These are phyloP conservation scores for Drosophila azteca DNA, from an alignment of 1,140 invertebrate genomes.

Conservation along the genomic window DNA sequence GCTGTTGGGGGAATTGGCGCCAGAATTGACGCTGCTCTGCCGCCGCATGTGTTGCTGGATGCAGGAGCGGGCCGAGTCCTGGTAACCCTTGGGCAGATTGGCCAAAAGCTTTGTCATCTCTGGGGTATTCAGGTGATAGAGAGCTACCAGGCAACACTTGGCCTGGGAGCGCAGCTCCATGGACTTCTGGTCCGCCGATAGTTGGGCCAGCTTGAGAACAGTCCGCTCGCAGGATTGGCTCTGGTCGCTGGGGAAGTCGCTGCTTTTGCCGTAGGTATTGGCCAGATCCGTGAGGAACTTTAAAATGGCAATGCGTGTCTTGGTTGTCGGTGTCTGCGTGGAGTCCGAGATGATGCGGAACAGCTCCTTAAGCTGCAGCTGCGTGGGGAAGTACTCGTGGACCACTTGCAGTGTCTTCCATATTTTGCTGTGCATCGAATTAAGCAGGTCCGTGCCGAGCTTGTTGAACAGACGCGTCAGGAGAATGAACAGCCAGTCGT, in stretches of 20 bases:
- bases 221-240: conserved; percentile 86
- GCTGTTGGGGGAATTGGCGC: conserved; percentile 77
- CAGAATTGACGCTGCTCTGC: conserved; percentile 85
- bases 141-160: conserved; percentile 90
- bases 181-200: conserved; percentile 89
- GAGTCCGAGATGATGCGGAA: conserved; percentile 93
- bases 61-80: conserved; percentile 92
- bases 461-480: conserved; percentile 92
- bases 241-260: conserved; percentile 84
- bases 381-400: conserved; percentile 88
- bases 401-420: conserved; percentile 94
- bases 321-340: conserved; percentile 94
- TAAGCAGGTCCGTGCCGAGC: conserved; percentile 94
- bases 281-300: conserved; percentile 90
- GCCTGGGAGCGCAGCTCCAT: conserved; percentile 92
- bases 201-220: conserved; percentile 87
- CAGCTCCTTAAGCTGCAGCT: conserved; percentile 86
- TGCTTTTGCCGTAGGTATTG: conserved; percentile 85
- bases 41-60: conserved; percentile 92
- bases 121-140: conserved; percentile 95
- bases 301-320: conserved; percentile 91
- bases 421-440: conserved; percentile 95
- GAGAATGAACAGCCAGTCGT: conserved; percentile 95
- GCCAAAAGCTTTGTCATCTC: conserved; percentile 91
- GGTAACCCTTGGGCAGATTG: conserved; percentile 91